A percentile compares a stretch with the other conserved stretches of the same genome.
These are phyloP conservation scores for Quadriops clusia DNA, from an alignment of 2,888 invertebrate genomes.

Conservation along the genomic window DNA sequence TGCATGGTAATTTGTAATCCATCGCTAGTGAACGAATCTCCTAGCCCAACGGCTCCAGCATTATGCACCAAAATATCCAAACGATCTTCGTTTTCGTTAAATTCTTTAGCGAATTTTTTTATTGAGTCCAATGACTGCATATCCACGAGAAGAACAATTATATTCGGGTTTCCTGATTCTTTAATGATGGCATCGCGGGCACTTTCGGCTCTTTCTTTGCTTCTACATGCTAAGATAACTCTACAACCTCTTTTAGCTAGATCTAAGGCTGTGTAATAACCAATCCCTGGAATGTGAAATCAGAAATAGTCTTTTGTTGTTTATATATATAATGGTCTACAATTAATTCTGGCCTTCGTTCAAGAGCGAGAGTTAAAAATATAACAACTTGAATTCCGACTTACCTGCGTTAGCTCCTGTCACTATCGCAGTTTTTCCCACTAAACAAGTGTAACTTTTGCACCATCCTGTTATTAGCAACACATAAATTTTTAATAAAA, in stretches of 20 bases:
- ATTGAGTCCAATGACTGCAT: constrained; percentile 43
- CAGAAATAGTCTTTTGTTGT: too few relatives aligned
- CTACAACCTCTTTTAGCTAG: constrained; percentile 39
- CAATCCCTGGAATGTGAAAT: constrained; percentile 29
- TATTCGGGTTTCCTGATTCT: constrained; percentile 28
- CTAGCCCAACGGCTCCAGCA: constrained; percentile 44
- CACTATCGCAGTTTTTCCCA: constrained; percentile 14
- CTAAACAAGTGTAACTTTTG: constrained; percentile 12
- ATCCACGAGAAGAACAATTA: constrained; percentile 38
- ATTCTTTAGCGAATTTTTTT: constrained; percentile 46
- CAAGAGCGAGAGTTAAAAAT: constrained; percentile 3
- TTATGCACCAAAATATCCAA: constrained; percentile 54
- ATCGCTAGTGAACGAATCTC: constrained; percentile 42
- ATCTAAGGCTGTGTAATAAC: constrained; percentile 32
- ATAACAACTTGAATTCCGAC: not conserved
- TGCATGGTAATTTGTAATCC: constrained; percentile 47
- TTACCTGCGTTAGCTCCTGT: constrained; percentile 16
- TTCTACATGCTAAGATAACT: constrained; percentile 42
- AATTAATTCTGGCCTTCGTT: constrained; percentile 6
- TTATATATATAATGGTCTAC: too few relatives aligned
- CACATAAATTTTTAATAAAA: constrained; percentile 9
- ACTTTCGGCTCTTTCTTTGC: constrained; percentile 20
- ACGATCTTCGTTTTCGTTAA: constrained; percentile 41
- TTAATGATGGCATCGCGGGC: constrained; percentile 21
- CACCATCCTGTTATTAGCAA: constrained; percentile 5